Conservation (phyloP, 2,113 vertebrate genomes). For the Cyanocitta stelleri region DNA sequence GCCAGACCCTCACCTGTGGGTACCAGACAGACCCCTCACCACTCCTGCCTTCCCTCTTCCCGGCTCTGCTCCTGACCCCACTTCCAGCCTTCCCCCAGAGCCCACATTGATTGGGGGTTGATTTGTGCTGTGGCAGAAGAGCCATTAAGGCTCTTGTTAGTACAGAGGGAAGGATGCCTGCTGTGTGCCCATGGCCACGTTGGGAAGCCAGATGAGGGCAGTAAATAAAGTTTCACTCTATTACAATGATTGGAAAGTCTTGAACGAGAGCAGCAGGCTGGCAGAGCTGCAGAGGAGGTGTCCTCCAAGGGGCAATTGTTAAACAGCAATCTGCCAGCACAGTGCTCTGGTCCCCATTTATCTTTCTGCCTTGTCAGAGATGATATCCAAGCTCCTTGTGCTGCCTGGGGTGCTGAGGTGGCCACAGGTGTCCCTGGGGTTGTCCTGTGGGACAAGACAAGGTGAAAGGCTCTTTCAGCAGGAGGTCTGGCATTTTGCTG, state of each 20-base stretch:
- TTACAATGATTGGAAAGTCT: not conserved
- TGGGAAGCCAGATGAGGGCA: not conserved
- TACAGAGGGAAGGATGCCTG: not conserved
- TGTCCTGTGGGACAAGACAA: not conserved
- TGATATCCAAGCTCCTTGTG: not conserved
- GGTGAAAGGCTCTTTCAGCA: not conserved
- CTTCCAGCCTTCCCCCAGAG: not conserved
- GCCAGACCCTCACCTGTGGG: not conserved
- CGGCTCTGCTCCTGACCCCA: not conserved
- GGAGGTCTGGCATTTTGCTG: not conserved
- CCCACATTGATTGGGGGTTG: not conserved
- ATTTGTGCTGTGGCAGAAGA: not conserved
- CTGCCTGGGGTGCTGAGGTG: not conserved
- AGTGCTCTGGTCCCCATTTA: not conserved
- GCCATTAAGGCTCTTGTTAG: not conserved
- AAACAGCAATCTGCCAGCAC: not conserved
- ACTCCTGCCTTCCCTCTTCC: no score
- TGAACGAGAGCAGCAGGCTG: not conserved
- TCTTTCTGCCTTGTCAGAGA: not conserved
- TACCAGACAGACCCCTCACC: not conserved
- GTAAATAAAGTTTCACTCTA: slow-evolving; percentile 41
- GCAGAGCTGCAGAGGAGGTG: slow-evolving; percentile 3
- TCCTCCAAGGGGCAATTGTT: slow-evolving; percentile 26
- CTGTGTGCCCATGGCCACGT: not conserved
- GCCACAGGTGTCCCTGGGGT: not conserved